Conservation (phyloP, 2,888 invertebrate species). For the Hybos culiciformis region DNA sequence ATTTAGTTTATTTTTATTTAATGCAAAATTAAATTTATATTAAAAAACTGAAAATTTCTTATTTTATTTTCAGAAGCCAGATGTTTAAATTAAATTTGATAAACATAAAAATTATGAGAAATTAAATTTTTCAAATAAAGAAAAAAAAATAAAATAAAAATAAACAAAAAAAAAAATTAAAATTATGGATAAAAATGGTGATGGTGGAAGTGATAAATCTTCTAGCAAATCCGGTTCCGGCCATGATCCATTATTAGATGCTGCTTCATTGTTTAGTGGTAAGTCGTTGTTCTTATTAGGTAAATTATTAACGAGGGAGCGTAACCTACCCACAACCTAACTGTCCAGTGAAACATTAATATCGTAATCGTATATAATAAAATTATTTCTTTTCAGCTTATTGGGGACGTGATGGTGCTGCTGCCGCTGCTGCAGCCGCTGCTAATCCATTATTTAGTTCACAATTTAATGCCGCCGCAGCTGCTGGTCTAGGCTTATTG, state of each 20-base stretch:
- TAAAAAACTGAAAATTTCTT: too few species aligned
- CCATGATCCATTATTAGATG: slow-evolving; percentile 62
- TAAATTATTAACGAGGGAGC: neutral
- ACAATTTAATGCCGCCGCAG: slow-evolving; percentile 35
- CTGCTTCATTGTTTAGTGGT: slow-evolving; percentile 58
- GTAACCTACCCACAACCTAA: neutral
- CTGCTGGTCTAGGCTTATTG: slow-evolving; percentile 31
- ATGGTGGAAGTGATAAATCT: slow-evolving; percentile 36
- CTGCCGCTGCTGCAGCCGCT: slow-evolving; percentile 34
- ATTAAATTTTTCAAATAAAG: neutral
- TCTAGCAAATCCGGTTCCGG: slow-evolving; percentile 37
- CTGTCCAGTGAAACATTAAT: neutral
- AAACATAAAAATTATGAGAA: neutral
- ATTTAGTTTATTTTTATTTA: too few species aligned
- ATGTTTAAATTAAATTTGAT: too few species aligned
- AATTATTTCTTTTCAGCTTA: slow-evolving; percentile 44
- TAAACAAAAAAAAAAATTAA: slow-evolving; percentile 13
- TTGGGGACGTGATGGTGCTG: slow-evolving; percentile 57
- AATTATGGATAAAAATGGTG: slow-evolving; percentile 69
- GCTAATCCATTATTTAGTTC: slow-evolving; percentile 34
- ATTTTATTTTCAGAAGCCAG: too few species aligned
- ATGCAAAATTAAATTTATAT: too few species aligned
- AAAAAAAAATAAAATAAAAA: neutral
- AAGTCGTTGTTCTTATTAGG: neutral
- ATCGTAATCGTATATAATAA: neutral